Base-by-base conservation (phyloP, 2,888 invertebrate genomes). In the Tetropium fuscum region DNA sequence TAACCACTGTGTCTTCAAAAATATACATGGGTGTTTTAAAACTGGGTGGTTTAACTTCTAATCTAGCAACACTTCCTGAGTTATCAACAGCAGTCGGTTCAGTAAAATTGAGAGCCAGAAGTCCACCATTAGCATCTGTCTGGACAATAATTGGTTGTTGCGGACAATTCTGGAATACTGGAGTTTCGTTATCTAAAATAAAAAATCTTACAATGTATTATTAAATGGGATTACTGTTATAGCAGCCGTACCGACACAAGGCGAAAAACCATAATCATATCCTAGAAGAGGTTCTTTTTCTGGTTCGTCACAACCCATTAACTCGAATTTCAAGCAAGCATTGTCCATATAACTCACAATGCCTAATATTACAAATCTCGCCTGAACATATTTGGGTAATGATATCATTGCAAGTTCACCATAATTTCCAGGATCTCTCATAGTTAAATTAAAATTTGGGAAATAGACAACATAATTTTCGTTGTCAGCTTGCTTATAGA, bases 271-370 rank as follows among this genome's bases (percentile, higher is more conserved):
- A 70, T 95, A 94, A 79, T 96, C 95, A 76, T 94, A 97, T 55
- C 96, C 96, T 30, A 96, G 83, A n/a, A 95, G 81, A 2, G 94
- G 93, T 72, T 94, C 93, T 18, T 84, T 83, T 47, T 87, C 86
- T 0, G 94, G 93, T 74, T 94, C 95, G 76, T 97, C 94, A 79
- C 97, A 98, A 25, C 97, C 97, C 91, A 97, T 94, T 43, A 98
- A 81, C 82, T 97, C 97, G 76, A 98, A 97, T 79, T 96, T 96
- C 73, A 98, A 84, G 78, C 97, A 98, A 49, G 97, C 96, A 74
- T 97, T 97, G 71, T 95, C 95, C 91, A 97, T 95, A 76, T 97
- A 97, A 77, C 96, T 96, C 0, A 97, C 95, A 71, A 98, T 96
- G 53, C 97, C 85, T 70, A 98, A 84, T 75, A 97, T 95, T 5